Base-by-base conservation (phyloP, 1,140 invertebrate genomes). In the Octopus sinensis region DNA sequence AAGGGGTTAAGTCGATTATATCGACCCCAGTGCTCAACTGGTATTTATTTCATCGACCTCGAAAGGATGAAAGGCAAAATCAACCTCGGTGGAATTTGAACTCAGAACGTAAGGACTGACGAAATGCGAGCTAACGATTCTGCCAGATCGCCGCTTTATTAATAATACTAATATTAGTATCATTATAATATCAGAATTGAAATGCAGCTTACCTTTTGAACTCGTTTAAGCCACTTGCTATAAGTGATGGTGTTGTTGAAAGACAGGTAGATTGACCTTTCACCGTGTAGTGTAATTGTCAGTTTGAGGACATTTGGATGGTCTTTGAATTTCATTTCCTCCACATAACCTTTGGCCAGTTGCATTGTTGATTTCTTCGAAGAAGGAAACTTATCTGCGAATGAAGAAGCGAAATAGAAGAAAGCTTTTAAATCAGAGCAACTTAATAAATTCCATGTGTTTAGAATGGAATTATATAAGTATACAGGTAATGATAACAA, bases 271-370 rank as follows among this genome's bases (percentile, higher is more conserved):
- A 91, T 84, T 53, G 86, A 87, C 82, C 87, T 86, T 82, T 90
- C 89, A 76, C 87, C 87, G 77, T 89, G 86, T 13, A 87, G 75
- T 13, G 87, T 86, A 4, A 87, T 86, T 9, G 89, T 90, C 76
- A 91, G 52, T 82, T 90, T 91, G 54, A 91, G 84, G 62, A 87
- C 88, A 79, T 85, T 75, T 0, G 84, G 82, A 82, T 90, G 88
- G 84, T 87, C 88, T 86, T 91, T 90, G 68, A 88, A 78, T 71
- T 87, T 84, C 5, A 88, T 86, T 78, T 90, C 89, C 79, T 91
- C 90, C 17, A 91, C 89, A 23, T 85, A 84, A 17, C 90, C 90
- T 83, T 89, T 89, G 6, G 89, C 88, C 30, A 91, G 79, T 83
- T 91, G 89, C 5, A 90, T 84, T 9, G 88, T 82, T 12, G 86